Conservation (phyloP, 2,797 vertebrate species). For the Macropus fuliginosus region DNA sequence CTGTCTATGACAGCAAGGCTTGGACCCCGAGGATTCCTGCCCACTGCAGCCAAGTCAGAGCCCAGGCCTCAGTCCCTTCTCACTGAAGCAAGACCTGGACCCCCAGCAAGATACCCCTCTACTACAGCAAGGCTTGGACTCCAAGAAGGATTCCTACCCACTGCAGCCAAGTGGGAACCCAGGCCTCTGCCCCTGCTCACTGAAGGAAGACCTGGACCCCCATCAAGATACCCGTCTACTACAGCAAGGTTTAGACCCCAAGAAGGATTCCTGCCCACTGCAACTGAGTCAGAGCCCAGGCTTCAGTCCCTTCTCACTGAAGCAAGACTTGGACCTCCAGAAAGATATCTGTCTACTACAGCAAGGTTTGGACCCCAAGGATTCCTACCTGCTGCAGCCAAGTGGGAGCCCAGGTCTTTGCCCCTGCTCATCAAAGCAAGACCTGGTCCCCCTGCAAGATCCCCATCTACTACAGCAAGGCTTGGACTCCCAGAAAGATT, state of each 20-base stretch:
- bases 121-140: neutral
- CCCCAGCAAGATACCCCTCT: neutral
- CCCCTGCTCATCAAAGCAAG: too few species aligned
- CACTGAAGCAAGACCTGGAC: neutral
- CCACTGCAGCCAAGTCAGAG: rapidly evolving
- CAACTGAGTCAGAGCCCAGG: neutral
- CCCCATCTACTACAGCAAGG: neutral
- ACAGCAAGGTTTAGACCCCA: too few species aligned
- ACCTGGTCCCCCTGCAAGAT: too few species aligned
- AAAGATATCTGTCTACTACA: neutral
- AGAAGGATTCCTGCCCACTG: neutral
- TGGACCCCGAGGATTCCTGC: neutral
- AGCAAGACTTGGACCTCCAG: slow-evolving; percentile 7
- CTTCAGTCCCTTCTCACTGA: too few species aligned
- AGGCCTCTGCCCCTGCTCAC: too few species aligned
- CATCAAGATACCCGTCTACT: neutral
- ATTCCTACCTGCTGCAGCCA: too few species aligned
- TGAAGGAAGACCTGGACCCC: neutral
- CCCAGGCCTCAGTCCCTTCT: too few species aligned
- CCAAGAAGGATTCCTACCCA: neutral
- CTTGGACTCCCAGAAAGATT: neutral
- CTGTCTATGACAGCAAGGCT: neutral
- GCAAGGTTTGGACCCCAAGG: too few species aligned
- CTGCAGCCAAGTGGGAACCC: too few species aligned
- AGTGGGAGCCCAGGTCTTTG: too few species aligned